These are phyloP conservation scores for Acyrthosiphon pisum DNA, from an alignment of 1,140 invertebrate species.

Conservation along the genomic window DNA sequence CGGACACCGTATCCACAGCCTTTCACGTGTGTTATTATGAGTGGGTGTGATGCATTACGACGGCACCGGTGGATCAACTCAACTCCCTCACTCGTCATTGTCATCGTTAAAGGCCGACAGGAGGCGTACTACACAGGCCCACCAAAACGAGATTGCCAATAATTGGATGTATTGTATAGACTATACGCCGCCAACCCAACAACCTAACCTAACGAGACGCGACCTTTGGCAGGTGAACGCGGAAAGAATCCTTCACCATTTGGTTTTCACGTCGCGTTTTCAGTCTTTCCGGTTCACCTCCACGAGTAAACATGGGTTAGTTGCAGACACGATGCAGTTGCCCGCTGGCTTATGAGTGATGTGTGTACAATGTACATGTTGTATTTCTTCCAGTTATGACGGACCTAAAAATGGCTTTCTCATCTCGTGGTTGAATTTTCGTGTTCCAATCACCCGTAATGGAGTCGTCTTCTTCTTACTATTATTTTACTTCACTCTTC, in stretches of 20 bases:
- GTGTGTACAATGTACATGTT: not conserved
- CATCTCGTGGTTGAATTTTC: not conserved
- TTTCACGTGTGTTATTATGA: not conserved
- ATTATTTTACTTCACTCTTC: not conserved
- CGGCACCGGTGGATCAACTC: not conserved
- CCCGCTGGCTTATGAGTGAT: not conserved
- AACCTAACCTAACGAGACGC: not conserved
- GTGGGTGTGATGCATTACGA: not conserved
- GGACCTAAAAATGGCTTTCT: not conserved
- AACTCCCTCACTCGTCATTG: not conserved
- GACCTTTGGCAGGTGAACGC: not conserved
- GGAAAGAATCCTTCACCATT: not conserved
- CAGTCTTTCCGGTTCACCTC: not conserved
- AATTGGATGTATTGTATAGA: not conserved
- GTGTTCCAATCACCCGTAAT: not conserved
- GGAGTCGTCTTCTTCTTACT: not conserved
- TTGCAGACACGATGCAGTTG: not conserved
- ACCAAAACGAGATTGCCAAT: not conserved
- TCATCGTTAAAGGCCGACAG: not conserved
- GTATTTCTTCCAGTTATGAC: not conserved
- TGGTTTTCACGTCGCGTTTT: not conserved
- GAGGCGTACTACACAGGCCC: not conserved
- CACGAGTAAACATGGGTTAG: not conserved
- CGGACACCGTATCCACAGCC: not conserved
- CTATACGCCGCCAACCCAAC: not conserved